These are phyloP conservation scores for Syngnathus typhle DNA, from an alignment of 2,113 vertebrate genomes.

Conservation along the genomic window DNA sequence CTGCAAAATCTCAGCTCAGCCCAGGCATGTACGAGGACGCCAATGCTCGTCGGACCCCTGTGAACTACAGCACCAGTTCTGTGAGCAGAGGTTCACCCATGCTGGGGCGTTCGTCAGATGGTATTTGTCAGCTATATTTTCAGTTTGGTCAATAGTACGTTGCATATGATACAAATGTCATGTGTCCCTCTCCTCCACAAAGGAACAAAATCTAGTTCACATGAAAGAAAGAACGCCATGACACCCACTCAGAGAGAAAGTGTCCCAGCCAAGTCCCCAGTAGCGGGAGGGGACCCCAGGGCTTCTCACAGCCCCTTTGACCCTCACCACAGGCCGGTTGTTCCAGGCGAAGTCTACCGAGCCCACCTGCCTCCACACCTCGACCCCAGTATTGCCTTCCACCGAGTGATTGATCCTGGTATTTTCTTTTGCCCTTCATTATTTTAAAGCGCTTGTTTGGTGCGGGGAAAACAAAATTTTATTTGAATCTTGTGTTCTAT, in stretches of 20 bases:
- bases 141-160: conserved; percentile 2
- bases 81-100: conserved; percentile 91
- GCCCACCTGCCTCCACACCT: conserved; percentile 84
- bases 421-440: conserved; percentile 9
- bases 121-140: conserved; percentile 53
- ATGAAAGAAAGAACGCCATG: conserved; percentile 88
- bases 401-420: conserved; percentile 90
- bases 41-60: conserved; percentile 87
- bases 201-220: conserved; percentile 83
- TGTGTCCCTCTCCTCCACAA: conserved; percentile 18
- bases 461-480: neutral
- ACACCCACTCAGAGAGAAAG: conserved; percentile 91
- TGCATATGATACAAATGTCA: neutral
- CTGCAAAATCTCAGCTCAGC: conserved; percentile 86
- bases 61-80: conserved; percentile 83
- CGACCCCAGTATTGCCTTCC: conserved; percentile 85
- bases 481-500: conserved; percentile 10
- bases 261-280: conserved; percentile 88
- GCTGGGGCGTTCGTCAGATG: conserved; percentile 81
- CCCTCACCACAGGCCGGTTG: conserved; percentile 80
- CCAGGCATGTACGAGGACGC: conserved; percentile 92
- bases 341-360: conserved; percentile 82
- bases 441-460: neutral
- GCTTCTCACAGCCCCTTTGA: conserved; percentile 90
- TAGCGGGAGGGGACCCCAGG: conserved; percentile 80